Conservation (phyloP, 2,888 invertebrate species). For the Amorpha juglandis region DNA sequence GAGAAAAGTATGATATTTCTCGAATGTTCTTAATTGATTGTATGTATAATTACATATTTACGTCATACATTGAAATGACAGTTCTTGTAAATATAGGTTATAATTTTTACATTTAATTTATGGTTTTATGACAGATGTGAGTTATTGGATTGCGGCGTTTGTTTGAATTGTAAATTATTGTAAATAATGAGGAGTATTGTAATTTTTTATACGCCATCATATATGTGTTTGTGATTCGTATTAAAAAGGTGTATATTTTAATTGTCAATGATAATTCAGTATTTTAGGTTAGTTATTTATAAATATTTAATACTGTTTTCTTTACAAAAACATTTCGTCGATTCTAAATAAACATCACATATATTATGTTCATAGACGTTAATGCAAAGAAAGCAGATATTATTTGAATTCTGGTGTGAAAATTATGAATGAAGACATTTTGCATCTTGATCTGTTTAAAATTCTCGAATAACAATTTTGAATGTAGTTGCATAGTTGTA, state of each 20-base stretch:
- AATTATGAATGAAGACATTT: constrained; percentile 24
- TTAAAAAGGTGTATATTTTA: constrained; percentile 63
- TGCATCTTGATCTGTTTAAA: constrained; percentile 31
- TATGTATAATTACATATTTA: constrained; percentile 53
- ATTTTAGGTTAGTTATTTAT: constrained; percentile 72
- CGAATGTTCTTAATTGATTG: constrained; percentile 48
- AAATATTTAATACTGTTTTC: constrained; percentile 39
- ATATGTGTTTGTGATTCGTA: constrained; percentile 68
- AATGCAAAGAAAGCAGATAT: constrained; percentile 17
- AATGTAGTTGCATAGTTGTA: constrained; percentile 31
- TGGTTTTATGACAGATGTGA: constrained; percentile 26
- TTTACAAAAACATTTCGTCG: constrained; percentile 15
- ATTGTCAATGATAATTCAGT: constrained; percentile 65
- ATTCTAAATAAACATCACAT: constrained; percentile 3
- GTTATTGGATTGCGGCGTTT: constrained; percentile 27
- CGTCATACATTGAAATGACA: constrained; percentile 58
- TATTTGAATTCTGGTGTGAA: constrained; percentile 7
- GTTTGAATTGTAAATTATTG: constrained; percentile 63
- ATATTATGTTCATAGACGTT: not conserved
- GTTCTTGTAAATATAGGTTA: constrained; percentile 75
- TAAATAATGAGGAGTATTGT: constrained; percentile 59
- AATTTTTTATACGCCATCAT: constrained; percentile 58
- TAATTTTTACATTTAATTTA: constrained; percentile 30
- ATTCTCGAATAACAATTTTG: constrained; percentile 38
- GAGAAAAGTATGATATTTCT: constrained; percentile 43